These are phyloP conservation scores for Gambelia wislizenii DNA, from an alignment of 2,797 vertebrate species.

Conservation along the genomic window DNA sequence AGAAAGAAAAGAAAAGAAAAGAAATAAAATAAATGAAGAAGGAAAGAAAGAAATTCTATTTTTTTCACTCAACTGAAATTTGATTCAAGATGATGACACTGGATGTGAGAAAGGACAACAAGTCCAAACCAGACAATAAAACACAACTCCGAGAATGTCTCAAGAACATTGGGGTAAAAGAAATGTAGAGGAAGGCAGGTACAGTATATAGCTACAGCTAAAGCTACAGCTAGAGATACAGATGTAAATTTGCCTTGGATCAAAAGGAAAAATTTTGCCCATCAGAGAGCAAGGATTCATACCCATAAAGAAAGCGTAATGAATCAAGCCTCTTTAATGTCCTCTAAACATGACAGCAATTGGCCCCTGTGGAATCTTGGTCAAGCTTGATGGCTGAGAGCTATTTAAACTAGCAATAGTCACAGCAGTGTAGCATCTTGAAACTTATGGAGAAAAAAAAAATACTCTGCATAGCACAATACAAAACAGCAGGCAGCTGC, in stretches of 20 bases:
- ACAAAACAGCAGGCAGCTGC: background rate
- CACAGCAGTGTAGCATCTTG: background rate
- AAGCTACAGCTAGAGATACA: background rate
- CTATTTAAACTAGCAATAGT: slow-evolving; percentile 32
- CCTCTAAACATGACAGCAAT: slow-evolving; percentile 36
- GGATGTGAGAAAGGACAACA: background rate
- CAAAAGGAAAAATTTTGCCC: slow-evolving; percentile 16
- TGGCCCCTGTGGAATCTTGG: slow-evolving; percentile 9
- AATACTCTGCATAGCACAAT: background rate
- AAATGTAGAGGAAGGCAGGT: background rate
- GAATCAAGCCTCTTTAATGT: slow-evolving; percentile 18
- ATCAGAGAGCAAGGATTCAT: slow-evolving; percentile 32
- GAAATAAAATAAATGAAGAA: too few relatives aligned
- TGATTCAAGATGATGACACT: background rate
- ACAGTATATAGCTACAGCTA: too few relatives aligned
- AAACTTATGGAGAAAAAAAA: slow-evolving; percentile 15
- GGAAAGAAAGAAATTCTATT: background rate
- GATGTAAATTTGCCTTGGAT: slow-evolving; percentile 8
- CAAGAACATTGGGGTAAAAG: background rate
- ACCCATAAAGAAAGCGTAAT: slow-evolving; percentile 23
- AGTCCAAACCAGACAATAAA: background rate
- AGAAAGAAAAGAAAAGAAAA: too few relatives aligned
- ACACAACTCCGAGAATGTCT: background rate
- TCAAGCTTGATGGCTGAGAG: slow-evolving; percentile 12
- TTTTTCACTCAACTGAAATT: background rate